These are phyloP conservation scores for Apteryx owenii DNA, from an alignment of 2,113 vertebrate genomes.

Conservation along the genomic window DNA sequence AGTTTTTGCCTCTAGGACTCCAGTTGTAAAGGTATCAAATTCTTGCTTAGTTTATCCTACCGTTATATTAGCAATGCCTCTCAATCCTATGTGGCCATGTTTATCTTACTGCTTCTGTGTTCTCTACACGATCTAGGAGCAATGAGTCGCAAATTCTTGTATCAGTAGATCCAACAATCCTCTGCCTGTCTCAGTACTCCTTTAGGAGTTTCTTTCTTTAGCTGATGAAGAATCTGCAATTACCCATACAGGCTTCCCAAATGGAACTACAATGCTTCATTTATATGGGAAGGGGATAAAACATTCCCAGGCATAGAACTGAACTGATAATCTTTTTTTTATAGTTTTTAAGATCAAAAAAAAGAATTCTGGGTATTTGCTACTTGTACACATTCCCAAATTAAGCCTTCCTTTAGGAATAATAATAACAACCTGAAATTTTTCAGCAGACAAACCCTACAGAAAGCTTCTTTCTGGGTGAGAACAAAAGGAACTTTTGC, in stretches of 20 bases:
- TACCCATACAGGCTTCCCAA: neutral
- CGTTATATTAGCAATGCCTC: neutral
- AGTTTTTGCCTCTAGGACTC: neutral
- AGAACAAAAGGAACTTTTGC: constrained; percentile 34
- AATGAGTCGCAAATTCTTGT: neutral
- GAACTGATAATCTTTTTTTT: neutral
- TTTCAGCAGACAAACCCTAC: neutral
- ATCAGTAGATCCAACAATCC: neutral
- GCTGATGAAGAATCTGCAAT: neutral
- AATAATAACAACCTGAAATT: neutral
- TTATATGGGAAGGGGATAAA: neutral
- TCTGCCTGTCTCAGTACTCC: neutral
- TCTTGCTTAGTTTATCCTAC: neutral
- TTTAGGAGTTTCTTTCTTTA: neutral
- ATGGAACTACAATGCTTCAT: neutral
- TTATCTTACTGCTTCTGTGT: neutral
- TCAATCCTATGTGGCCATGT: neutral
- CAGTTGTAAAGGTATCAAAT: neutral
- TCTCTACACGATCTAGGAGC: neutral
- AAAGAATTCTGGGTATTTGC: neutral
- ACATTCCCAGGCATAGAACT: neutral
- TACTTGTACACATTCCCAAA: neutral
- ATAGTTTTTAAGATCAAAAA: neutral
- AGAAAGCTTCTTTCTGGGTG: neutral
- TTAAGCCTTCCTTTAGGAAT: neutral